Evolutionary conservation across 2,888 invertebrate species (phyloP).

Genomic region (Antheraea assamensis): DNA sequence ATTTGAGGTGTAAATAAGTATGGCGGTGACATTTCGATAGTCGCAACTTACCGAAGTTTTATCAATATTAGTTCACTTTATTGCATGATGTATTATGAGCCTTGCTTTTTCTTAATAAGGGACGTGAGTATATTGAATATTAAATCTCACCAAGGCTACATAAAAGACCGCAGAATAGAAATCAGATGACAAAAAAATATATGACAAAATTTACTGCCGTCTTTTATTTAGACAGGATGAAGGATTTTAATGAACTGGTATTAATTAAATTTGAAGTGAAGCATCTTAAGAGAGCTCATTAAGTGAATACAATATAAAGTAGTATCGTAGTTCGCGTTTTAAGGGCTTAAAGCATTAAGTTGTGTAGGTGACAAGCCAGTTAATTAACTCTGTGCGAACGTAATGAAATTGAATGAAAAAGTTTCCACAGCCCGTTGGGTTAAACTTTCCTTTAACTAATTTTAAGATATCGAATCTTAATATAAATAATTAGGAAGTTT

Average conservation of each 20-base stretch:
- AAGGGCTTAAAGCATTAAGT: constrained; percentile 72
- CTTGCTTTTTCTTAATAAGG: too few species aligned
- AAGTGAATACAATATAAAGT: constrained; percentile 55
- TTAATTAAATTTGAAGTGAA: constrained; percentile 63
- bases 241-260: constrained; percentile 29
- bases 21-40: too few species aligned
- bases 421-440: constrained; percentile 32
- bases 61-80: too few species aligned
- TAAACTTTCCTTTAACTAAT: constrained; percentile 12
- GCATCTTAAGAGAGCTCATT: constrained; percentile 58
- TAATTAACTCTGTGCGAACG: constrained; percentile 67
- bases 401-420: constrained; percentile 53
- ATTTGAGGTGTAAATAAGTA: too few species aligned
- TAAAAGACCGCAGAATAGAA: background rate
- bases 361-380: constrained; percentile 66
- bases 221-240: background rate
- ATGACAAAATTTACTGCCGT: background rate
- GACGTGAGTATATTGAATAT: too few species aligned
- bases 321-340: constrained; percentile 67
- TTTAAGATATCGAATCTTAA: constrained; percentile 7
- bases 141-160: background rate
- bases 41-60: too few species aligned
- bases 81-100: too few species aligned
- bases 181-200: too few species aligned
- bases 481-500: background rate